A percentile compares a stretch with the other conserved stretches of the same genome.
These are phyloP conservation scores for Homarus gammarus DNA, from an alignment of 2,888 invertebrate species.

Conservation along the genomic window DNA sequence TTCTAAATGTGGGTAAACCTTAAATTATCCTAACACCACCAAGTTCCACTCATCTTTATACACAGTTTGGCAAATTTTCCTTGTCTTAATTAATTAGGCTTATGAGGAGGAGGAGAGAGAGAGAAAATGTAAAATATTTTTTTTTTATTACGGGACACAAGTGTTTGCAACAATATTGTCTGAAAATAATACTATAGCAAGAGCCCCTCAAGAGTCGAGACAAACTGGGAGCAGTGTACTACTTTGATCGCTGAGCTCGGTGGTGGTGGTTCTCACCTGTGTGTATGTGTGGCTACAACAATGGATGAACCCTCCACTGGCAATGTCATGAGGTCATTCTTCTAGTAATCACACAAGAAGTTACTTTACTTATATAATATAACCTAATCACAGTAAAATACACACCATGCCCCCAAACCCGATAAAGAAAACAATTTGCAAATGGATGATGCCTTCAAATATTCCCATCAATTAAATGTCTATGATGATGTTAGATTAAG, in stretches of 20 bases:
- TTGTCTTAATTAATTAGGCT: conserved; percentile 4
- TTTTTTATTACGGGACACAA: conserved; percentile 22
- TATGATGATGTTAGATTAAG: neutral
- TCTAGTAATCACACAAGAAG: neutral
- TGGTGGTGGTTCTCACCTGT: conserved; percentile 4
- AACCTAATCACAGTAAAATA: neutral
- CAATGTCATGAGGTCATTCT: neutral
- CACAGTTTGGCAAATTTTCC: neutral
- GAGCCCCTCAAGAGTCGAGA: neutral
- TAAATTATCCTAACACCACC: neutral
- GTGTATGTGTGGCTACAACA: neutral
- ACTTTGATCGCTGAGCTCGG: conserved; percentile 52
- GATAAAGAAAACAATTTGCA: too few relatives aligned
- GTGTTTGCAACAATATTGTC: conserved; percentile 16
- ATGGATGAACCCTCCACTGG: neutral
- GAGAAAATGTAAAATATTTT: neutral
- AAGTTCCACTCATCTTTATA: neutral
- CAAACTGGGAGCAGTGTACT: conserved; percentile 8
- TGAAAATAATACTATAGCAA: conserved; percentile 38
- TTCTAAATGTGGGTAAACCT: neutral
- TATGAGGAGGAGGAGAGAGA: conserved; percentile 22
- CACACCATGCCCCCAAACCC: too few relatives aligned
- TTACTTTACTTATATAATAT: neutral
- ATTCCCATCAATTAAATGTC: too few relatives aligned
- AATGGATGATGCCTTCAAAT: too few relatives aligned